Base-by-base conservation (phyloP, 1,140 invertebrate genomes). In the Dolichoris vasculosae region DNA sequence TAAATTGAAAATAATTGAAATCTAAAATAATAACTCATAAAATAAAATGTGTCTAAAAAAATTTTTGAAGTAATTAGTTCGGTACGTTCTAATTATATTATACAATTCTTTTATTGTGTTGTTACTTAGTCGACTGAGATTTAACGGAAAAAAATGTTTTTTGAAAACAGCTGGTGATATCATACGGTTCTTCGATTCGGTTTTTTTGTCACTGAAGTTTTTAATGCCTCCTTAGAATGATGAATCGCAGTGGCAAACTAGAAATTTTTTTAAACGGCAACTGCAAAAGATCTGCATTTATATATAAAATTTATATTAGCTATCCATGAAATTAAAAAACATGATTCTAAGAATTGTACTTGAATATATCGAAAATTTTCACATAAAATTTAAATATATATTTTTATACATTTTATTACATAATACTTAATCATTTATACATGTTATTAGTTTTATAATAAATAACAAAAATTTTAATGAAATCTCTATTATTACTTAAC, bases 161-260 rank as follows among this genome's bases (percentile, higher is more conserved):
- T 20, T 79, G 7, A 79, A n/a, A 40, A 79, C 51, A 32, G 55
- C 11, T 8, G 32, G 35, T 79, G 48, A 79, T 63, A 55, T 79
- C 48, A 79, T 40, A 26, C 8, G 77, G 11, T 2, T 79, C 40
- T 79, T 79, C 23, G 77, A 26, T 40, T 81, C 59, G n/a, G n/a
- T n/a, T 81, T 67, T 81, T 69, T 81, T 35, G 55, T n/a, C 15
- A 79, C 63, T 32, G 55, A 79, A 23, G 63, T 79, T 35, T 79
- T 79, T 64, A 13, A 51, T 64, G 2, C n/a, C 26, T 40, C 15
- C 35, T 64, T 40, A 8, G 77, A 64, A 79, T 63, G 55, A 79
- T 35, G 59, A 79, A 79, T 64, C 3, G 32, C 77, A 43, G 77
- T n/a, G 8, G 77, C 55, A 59, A 11, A 40, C 0, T 43, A 43